These are phyloP conservation scores for Congeria kusceri DNA, from an alignment of 2,888 invertebrate species.

Conservation along the genomic window DNA sequence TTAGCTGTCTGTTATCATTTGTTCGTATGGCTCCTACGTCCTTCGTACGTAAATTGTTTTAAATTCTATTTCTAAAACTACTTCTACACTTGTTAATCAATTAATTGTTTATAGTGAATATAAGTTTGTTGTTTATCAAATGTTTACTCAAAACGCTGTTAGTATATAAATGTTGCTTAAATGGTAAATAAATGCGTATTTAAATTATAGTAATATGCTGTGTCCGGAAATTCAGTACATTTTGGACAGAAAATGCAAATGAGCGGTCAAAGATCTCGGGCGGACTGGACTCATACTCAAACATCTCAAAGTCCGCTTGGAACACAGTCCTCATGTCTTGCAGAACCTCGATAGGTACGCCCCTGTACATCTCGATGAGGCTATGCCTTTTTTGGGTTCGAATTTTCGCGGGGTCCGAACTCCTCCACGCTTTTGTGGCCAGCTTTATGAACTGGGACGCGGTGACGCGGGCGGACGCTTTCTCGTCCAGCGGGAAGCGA, in stretches of 20 bases:
- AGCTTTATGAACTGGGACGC: constrained; percentile 17
- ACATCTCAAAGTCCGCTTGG: constrained; percentile 46
- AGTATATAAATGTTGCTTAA: too few relatives aligned
- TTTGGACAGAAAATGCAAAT: neutral
- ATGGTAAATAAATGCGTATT: too few relatives aligned
- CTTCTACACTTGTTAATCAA: too few relatives aligned
- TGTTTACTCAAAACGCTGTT: too few relatives aligned
- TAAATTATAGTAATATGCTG: too few relatives aligned
- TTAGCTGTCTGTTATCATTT: too few relatives aligned
- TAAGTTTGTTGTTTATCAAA: too few relatives aligned
- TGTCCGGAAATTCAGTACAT: too few relatives aligned
- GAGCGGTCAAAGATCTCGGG: constrained; percentile 35
- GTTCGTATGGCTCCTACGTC: too few relatives aligned
- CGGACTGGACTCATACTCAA: constrained; percentile 43
- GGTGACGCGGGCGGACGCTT: neutral
- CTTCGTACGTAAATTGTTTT: too few relatives aligned
- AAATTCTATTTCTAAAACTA: too few relatives aligned
- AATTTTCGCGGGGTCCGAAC: constrained; percentile 27
- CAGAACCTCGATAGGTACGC: constrained; percentile 29
- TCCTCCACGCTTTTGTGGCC: constrained; percentile 25
- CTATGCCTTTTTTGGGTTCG: constrained; percentile 30
- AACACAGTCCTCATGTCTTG: constrained; percentile 24
- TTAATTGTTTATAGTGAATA: too few relatives aligned
- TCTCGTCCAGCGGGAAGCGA: constrained; percentile 25
- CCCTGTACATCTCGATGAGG: constrained; percentile 38